phyloP scores from a whole-genome alignment of 2,797 vertebrate genomes.

The Acrossocheilus wenchowensis region DNA sequence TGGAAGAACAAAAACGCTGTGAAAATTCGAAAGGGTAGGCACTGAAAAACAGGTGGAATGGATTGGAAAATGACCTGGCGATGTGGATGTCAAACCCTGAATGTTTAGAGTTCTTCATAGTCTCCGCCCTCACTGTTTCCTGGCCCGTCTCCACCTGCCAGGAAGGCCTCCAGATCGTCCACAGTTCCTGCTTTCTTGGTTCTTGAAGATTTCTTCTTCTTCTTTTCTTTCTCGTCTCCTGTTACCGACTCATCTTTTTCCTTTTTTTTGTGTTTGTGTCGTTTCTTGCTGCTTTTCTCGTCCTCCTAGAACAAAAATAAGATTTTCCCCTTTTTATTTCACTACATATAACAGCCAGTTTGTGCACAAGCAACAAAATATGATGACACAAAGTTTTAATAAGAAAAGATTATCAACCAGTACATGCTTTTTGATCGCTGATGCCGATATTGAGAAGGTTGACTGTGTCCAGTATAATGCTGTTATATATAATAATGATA shows the following conservation, averaged over 20 bases:
- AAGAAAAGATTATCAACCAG: neutral
- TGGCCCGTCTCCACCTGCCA: constrained; percentile 72
- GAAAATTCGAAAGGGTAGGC: constrained; percentile 23
- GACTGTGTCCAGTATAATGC: neutral
- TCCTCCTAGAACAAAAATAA: constrained; percentile 74
- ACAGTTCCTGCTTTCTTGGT: constrained; percentile 70
- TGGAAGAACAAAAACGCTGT: constrained; percentile 30
- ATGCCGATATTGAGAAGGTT: neutral
- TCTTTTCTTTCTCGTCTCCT: constrained; percentile 67
- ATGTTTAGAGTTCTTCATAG: constrained; percentile 82
- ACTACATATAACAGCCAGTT: neutral
- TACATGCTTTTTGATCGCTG: neutral
- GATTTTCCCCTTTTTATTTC: neutral
- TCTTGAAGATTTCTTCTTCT: constrained; percentile 68
- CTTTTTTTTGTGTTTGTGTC: constrained; percentile 78
- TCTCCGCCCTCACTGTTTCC: constrained; percentile 75
- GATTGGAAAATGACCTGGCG: constrained; percentile 2
- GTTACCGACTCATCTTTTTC: constrained; percentile 69
- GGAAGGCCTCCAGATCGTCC: constrained; percentile 85
- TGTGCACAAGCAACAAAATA: neutral
- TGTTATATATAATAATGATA: neutral
- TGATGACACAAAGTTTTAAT: neutral
- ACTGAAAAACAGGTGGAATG: constrained; percentile 41
- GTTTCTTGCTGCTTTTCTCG: constrained; percentile 78
- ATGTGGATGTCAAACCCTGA: constrained; percentile 39